A percentile compares a stretch with the other conserved stretches of the same genome.
These are phyloP conservation scores for Pheosia gnoma DNA, from an alignment of 2,888 invertebrate genomes.

Conservation along the genomic window DNA sequence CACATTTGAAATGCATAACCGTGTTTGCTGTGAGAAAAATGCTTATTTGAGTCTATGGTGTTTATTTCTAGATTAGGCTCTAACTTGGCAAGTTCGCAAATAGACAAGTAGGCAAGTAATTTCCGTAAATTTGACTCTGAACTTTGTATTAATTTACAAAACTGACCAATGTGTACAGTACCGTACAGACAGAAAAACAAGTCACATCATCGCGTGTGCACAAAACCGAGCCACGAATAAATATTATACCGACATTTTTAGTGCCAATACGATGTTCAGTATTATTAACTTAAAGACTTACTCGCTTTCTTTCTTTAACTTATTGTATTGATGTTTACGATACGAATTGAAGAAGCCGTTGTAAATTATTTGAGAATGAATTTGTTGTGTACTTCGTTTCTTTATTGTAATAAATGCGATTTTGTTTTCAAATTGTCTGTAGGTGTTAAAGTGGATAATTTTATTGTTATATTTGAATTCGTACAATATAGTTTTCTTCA, in stretches of 20 bases:
- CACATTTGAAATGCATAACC: conserved; percentile 39
- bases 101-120: too few species aligned
- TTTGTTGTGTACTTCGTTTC: too few species aligned
- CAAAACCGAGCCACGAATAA: conserved; percentile 48
- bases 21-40: conserved; percentile 36
- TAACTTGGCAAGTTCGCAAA: too few species aligned
- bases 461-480: too few species aligned
- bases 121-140: too few species aligned
- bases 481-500: too few species aligned
- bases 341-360: neutral
- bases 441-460: too few species aligned
- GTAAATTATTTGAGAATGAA: neutral
- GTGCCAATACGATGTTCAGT: conserved; percentile 47
- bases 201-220: conserved; percentile 54
- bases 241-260: conserved; percentile 44
- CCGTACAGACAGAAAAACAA: neutral
- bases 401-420: too few species aligned
- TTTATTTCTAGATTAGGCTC: neutral
- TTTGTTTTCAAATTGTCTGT: too few species aligned
- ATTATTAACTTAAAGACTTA: conserved; percentile 29
- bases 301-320: neutral
- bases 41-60: neutral
- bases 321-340: conserved; percentile 3
- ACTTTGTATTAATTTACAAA: too few species aligned
- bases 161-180: neutral